Conservation (phyloP, 2,113 vertebrate species). For the Columba livia region DNA sequence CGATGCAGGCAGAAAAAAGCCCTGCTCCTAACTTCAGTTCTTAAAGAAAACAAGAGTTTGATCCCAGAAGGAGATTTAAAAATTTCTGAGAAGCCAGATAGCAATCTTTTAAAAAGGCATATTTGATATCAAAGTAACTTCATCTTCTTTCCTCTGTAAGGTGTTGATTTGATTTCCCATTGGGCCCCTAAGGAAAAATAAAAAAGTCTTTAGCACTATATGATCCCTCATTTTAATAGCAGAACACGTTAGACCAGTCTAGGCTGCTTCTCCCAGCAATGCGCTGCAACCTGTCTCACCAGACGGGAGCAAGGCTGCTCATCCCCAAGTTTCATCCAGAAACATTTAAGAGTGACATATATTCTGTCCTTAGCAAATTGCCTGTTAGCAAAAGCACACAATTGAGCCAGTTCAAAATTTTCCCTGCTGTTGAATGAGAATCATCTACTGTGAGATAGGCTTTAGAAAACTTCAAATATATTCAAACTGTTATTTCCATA, state of each 20-base stretch:
- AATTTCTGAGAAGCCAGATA: constrained; percentile 15
- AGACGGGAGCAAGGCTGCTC: rapidly evolving
- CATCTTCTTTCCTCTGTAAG: not conserved
- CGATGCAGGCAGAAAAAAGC: not conserved
- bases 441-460: not conserved
- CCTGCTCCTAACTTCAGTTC: not conserved
- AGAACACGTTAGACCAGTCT: not conserved
- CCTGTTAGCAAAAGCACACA: not conserved
- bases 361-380: not conserved
- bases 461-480: not conserved
- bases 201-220: not conserved
- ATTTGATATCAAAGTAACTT: not conserved
- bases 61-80: constrained; percentile 28
- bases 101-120: not conserved
- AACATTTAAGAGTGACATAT: rapidly evolving
- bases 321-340: not conserved
- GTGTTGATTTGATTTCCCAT: constrained; percentile 37
- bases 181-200: not conserved
- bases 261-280: not conserved
- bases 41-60: constrained; percentile 22
- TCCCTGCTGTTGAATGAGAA: not conserved
- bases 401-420: not conserved
- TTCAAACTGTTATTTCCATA: not conserved
- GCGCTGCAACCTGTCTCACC: not conserved
- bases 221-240: not conserved